Conservation (phyloP, 1,140 invertebrate species). For the Diorhabda elongata region DNA sequence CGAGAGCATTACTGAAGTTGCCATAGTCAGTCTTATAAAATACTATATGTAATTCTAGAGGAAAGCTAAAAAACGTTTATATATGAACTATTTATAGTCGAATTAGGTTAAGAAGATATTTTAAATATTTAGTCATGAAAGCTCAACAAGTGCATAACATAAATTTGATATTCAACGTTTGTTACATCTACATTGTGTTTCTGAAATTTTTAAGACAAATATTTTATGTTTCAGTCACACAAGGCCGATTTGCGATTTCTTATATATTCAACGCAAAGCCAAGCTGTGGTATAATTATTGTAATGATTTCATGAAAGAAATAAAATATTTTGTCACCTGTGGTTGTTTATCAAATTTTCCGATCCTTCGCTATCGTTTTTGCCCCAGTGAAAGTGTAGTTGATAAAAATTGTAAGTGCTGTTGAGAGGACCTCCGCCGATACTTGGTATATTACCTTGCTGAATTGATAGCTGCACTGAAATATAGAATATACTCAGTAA, state of each 20-base stretch:
- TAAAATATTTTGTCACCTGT: conserved; percentile 43
- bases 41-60: conserved; percentile 82
- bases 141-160: too few species aligned
- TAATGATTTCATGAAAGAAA: too few species aligned
- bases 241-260: too few species aligned
- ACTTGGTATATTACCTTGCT: conserved; percentile 50
- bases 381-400: conserved; percentile 82
- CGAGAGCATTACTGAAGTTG: conserved; percentile 58
- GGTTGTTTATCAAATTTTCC: conserved; percentile 80
- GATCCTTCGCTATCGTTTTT: conserved; percentile 75
- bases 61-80: conserved; percentile 53
- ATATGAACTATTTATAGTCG: too few species aligned
- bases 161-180: too few species aligned
- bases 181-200: too few species aligned
- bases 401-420: conserved; percentile 69
- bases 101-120: too few species aligned
- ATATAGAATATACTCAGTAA: conserved; percentile 28
- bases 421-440: conserved; percentile 67
- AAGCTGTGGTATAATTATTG: too few species aligned
- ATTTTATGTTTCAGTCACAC: too few species aligned
- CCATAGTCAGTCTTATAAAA: conserved; percentile 73
- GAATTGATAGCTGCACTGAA: conserved; percentile 51
- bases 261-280: too few species aligned
- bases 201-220: too few species aligned
- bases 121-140: too few species aligned